Evolutionary conservation across 1,140 invertebrate species (phyloP), one percentile per base, ranked within the genome.

Genomic region (Armadillidium nasatum): DNA sequence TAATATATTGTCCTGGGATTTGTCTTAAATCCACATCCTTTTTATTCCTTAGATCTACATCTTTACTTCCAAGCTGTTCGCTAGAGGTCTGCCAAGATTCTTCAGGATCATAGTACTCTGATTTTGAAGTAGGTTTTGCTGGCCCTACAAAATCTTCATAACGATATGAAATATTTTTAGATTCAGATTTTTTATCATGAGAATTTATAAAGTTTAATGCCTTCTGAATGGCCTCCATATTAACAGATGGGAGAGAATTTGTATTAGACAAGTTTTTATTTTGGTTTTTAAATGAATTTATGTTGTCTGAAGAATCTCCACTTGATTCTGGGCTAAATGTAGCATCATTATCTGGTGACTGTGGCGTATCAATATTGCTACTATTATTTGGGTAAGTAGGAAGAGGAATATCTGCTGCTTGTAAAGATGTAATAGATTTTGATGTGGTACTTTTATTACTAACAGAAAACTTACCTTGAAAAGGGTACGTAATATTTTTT

Each of bases 181-280:
- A 19, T 60, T 60, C 50, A 19, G 19, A 13, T 60, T 19, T 60
- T 7, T 60, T 60, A 60, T 60, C 50, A 19, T 60, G 50, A 19
- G 50, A 13, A 7, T 60, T 60, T 15, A 60, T 60, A 60, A 60
- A 60, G 7, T 60, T 60, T 19, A 60, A 60, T 15, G 50, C 50
- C 7, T 60, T 60, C 50, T 60, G 50, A 15, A 60, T 60, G 19
- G 50, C 50, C 50, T 60, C 50, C 50, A 60, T 60, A 60, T 60
- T 60, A 15, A 60, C 50, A 15, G 11, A 19, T 19, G 50, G 1
- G 7, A 60, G 50, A 60, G 50, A 19, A 15, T 60, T 13, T 13
- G 50, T 19, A 13, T 60, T 19, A 19, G 50, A 60, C 7, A 60
- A 19, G 7, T 60, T 60, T 60, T 3, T 13, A 15, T 7, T 19